These are phyloP conservation scores for Platerodrilus igneus DNA, from an alignment of 2,888 invertebrate species.

Conservation along the genomic window DNA sequence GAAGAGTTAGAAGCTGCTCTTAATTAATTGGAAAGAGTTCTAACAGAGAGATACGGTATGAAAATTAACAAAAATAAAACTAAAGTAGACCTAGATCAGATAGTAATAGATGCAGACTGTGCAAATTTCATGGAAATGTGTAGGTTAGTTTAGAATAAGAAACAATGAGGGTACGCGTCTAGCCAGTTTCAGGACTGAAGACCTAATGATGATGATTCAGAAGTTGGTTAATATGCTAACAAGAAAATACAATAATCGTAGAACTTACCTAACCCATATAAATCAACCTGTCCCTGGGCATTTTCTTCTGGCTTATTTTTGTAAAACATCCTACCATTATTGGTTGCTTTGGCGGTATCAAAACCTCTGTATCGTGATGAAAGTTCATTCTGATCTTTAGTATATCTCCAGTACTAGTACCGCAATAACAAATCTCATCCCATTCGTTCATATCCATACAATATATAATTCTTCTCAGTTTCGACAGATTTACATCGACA, in stretches of 20 bases:
- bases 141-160: too few species aligned
- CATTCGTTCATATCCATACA: constrained; percentile 66
- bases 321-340: constrained; percentile 62
- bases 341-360: constrained; percentile 54
- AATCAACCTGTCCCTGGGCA: constrained; percentile 53
- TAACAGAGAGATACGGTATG: too few species aligned
- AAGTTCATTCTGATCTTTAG: constrained; percentile 59
- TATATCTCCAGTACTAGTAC: constrained; percentile 78
- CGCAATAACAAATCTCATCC: constrained; percentile 76
- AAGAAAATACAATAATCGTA: neutral
- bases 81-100: too few species aligned
- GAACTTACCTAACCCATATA: constrained; percentile 55
- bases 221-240: neutral
- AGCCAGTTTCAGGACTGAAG: too few species aligned
- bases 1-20: too few species aligned
- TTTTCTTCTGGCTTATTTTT: constrained; percentile 55
- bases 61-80: too few species aligned
- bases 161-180: too few species aligned
- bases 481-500: constrained; percentile 71
- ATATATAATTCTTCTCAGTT: constrained; percentile 70
- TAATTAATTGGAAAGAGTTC: too few species aligned
- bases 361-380: constrained; percentile 53
- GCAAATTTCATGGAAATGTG: too few species aligned
- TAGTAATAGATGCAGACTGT: too few species aligned
- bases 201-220: too few species aligned